Evolutionary conservation across 2,113 vertebrate species (phyloP).

Genomic region (Lethenteron camtschaticum): DNA sequence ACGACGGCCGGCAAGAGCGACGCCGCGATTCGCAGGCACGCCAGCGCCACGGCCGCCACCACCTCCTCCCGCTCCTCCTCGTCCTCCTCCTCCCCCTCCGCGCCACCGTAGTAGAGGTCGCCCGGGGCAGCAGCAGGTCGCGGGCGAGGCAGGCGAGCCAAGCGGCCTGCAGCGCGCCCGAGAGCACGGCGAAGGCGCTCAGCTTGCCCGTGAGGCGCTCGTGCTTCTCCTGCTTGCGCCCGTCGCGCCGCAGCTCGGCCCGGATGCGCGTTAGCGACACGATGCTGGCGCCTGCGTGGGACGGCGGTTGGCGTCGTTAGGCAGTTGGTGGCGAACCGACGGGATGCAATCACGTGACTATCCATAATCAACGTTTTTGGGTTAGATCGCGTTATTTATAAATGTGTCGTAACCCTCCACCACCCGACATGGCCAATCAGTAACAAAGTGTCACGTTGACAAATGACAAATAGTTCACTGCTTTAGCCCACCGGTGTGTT

Average conservation of each 20-base stretch:
- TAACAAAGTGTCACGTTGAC: too few relatives aligned
- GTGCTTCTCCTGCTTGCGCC: slow-evolving; percentile 88
- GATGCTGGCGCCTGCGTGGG: slow-evolving; percentile 18
- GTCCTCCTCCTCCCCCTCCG: slow-evolving; percentile 25
- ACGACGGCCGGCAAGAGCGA: slow-evolving; percentile 85
- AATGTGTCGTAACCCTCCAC: too few relatives aligned
- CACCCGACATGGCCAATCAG: too few relatives aligned
- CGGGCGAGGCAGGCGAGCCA: slow-evolving; percentile 93
- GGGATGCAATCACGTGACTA: too few relatives aligned
- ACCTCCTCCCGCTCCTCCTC: too few relatives aligned
- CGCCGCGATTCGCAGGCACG: slow-evolving; percentile 96
- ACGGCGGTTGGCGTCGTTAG: too few relatives aligned
- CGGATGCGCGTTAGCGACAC: slow-evolving; percentile 94
- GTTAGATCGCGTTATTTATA: too few relatives aligned
- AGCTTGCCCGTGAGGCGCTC: slow-evolving; percentile 97
- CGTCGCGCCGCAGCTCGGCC: slow-evolving; percentile 91
- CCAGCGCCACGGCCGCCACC: slow-evolving; percentile 35
- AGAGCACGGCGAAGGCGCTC: slow-evolving; percentile 88
- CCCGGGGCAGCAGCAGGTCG: slow-evolving; percentile 69
- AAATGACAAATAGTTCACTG: too few relatives aligned
- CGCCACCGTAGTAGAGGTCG: slow-evolving; percentile 46
- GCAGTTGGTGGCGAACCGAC: too few relatives aligned
- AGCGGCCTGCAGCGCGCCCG: slow-evolving; percentile 81
- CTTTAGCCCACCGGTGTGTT: too few relatives aligned
- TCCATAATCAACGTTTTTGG: too few relatives aligned